Conservation (phyloP, 2,888 invertebrate species). For the Melikaiella ostensackeni region DNA sequence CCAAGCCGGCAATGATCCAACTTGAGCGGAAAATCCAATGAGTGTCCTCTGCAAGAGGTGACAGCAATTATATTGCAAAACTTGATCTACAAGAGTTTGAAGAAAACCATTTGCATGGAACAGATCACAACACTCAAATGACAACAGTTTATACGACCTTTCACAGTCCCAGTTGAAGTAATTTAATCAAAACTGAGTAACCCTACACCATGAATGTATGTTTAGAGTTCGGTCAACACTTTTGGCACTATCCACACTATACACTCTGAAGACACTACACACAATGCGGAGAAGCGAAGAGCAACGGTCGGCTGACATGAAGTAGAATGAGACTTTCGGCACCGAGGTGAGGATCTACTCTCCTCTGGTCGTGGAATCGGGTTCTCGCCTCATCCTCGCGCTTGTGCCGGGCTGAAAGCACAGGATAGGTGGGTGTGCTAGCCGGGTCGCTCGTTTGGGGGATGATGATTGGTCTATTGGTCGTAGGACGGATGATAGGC, state of each 20-base stretch:
- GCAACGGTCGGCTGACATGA: slow-evolving; percentile 46
- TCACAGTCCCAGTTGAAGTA: not conserved
- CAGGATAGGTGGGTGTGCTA: slow-evolving; percentile 29
- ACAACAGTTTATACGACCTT: not conserved
- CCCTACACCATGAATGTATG: not conserved
- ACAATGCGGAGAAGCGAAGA: not conserved
- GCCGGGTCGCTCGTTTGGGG: slow-evolving; percentile 35
- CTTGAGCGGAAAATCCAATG: no score
- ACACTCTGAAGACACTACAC: not conserved
- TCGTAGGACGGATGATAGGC: slow-evolving; percentile 51
- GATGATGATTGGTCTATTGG: slow-evolving; percentile 56
- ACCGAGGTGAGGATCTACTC: slow-evolving; percentile 46
- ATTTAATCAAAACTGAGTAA: not conserved
- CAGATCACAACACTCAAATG: not conserved
- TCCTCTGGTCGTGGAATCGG: slow-evolving; percentile 41
- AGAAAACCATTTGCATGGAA: not conserved
- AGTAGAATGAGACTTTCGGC: slow-evolving; percentile 47
- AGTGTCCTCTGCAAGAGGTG: no score
- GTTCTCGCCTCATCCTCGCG: slow-evolving; percentile 45
- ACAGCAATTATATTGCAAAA: no score
- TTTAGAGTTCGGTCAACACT: not conserved
- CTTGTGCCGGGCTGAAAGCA: slow-evolving; percentile 37
- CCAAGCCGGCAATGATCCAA: no score
- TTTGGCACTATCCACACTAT: not conserved
- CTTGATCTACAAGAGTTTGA: not conserved